Conservation (phyloP, 2,113 vertebrate species). For the Oenanthe oenanthe region DNA sequence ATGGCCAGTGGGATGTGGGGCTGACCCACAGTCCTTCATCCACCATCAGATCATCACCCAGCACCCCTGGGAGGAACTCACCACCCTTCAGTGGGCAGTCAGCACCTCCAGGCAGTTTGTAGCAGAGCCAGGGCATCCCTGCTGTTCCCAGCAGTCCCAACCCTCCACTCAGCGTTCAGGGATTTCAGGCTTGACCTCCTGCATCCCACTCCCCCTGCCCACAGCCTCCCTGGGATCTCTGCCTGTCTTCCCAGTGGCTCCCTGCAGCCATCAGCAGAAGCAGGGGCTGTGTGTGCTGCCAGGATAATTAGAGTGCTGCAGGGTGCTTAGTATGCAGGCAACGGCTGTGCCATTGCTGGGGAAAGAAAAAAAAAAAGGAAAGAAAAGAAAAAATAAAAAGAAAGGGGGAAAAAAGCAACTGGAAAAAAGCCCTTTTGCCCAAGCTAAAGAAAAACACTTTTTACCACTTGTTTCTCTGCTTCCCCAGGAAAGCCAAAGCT, state of each 20-base stretch:
- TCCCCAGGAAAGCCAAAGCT: neutral
- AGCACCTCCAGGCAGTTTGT: neutral
- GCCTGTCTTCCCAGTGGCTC: neutral
- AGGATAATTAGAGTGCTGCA: slow-evolving; percentile 58
- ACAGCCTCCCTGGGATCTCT: neutral
- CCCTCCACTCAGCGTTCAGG: rapidly evolving
- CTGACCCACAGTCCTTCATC: neutral
- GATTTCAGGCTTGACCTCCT: neutral
- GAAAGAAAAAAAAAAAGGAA: neutral
- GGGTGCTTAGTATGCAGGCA: slow-evolving; percentile 60
- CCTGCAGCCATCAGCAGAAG: slow-evolving; percentile 26
- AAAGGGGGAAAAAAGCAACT: neutral
- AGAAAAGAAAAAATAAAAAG: rapidly evolving
- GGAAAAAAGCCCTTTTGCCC: neutral
- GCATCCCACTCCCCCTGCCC: neutral
- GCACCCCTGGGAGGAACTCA: neutral
- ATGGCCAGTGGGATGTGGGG: neutral
- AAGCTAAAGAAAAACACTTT: neutral
- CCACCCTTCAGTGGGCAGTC: neutral
- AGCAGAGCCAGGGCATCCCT: neutral
- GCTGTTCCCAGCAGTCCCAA: neutral
- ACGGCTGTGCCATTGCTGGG: slow-evolving; percentile 11
- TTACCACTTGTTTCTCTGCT: neutral
- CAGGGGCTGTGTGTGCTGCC: slow-evolving; percentile 29
- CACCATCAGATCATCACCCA: neutral